Evolutionary conservation across 2,888 invertebrate species (phyloP).

Genomic region (Amphipyra berbera): DNA sequence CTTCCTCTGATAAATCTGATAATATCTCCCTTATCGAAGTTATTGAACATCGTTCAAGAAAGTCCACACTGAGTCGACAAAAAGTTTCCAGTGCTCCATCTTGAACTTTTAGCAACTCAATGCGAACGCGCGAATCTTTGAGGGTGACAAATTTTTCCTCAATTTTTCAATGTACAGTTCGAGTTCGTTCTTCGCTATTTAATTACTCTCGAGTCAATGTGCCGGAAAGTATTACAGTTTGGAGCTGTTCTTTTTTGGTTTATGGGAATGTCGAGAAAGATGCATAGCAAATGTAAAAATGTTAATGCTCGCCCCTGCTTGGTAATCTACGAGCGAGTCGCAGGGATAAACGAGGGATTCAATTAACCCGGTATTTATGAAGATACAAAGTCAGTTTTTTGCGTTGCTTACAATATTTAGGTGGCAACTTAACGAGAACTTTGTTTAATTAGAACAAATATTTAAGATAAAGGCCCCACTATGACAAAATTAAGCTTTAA

Average conservation of each 20-base stretch:
- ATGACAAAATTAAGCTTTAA: slow-evolving; percentile 21
- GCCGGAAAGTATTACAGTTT: slow-evolving; percentile 46
- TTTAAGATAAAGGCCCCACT: background rate
- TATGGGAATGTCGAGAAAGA: slow-evolving; percentile 29
- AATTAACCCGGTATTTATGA: slow-evolving; percentile 52
- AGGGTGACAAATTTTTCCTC: slow-evolving; percentile 58
- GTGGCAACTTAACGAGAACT: background rate
- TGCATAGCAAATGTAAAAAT: slow-evolving; percentile 54
- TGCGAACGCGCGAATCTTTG: slow-evolving; percentile 54
- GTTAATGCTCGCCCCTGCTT: slow-evolving; percentile 35
- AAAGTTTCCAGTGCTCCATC: slow-evolving; percentile 46
- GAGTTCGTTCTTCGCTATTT: slow-evolving; percentile 49
- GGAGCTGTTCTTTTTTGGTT: slow-evolving; percentile 40
- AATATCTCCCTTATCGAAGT: slow-evolving; percentile 43
- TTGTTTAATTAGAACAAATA: background rate
- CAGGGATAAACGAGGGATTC: slow-evolving; percentile 47
- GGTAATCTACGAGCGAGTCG: slow-evolving; percentile 46
- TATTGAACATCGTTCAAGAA: slow-evolving; percentile 49
- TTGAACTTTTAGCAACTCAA: slow-evolving; percentile 50
- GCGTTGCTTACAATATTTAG: slow-evolving; percentile 14
- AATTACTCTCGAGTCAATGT: slow-evolving; percentile 55
- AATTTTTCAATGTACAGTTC: slow-evolving; percentile 54
- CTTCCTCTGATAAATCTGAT: slow-evolving; percentile 40
- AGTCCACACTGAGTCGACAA: slow-evolving; percentile 53
- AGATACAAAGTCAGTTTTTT: slow-evolving; percentile 33